phyloP scores from a whole-genome alignment of 2,113 vertebrate genomes.

The Hylia prasina region DNA sequence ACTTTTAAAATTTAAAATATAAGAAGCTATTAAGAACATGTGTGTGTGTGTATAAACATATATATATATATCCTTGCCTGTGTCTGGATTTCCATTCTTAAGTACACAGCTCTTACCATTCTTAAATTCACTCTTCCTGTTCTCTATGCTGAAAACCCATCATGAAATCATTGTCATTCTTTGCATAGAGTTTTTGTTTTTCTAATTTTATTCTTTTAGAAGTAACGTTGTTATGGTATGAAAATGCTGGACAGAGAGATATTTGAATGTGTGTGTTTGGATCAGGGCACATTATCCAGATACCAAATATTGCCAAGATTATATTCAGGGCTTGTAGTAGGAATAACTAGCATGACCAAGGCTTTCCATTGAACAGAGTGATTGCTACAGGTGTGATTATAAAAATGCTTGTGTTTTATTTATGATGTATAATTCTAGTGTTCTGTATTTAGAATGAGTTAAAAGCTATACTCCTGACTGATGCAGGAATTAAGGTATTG shows the following conservation, averaged over 20 bases:
- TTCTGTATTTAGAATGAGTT: slow-evolving; percentile 14
- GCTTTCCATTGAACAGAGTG: neutral
- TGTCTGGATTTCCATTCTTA: neutral
- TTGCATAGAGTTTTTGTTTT: neutral
- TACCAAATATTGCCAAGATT: neutral
- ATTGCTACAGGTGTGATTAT: neutral
- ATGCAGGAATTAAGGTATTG: neutral
- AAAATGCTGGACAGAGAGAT: neutral
- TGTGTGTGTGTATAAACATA: neutral
- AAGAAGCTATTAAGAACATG: neutral
- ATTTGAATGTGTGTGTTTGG: neutral
- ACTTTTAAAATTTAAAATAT: neutral
- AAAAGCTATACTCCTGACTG: neutral
- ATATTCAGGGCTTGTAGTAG: neutral
- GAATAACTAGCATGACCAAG: neutral
- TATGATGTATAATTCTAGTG: neutral
- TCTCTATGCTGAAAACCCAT: neutral
- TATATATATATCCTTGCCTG: neutral
- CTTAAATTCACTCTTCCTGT: neutral
- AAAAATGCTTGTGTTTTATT: neutral
- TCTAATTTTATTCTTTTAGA: neutral
- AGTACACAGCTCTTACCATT: neutral
- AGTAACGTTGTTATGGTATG: neutral
- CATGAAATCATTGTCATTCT: neutral
- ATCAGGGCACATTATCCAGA: neutral